Evolutionary conservation across 1,140 invertebrate genomes (phyloP), one percentile per base, ranked within the genome.

Genomic region (Tetramorium parvispinum): DNA sequence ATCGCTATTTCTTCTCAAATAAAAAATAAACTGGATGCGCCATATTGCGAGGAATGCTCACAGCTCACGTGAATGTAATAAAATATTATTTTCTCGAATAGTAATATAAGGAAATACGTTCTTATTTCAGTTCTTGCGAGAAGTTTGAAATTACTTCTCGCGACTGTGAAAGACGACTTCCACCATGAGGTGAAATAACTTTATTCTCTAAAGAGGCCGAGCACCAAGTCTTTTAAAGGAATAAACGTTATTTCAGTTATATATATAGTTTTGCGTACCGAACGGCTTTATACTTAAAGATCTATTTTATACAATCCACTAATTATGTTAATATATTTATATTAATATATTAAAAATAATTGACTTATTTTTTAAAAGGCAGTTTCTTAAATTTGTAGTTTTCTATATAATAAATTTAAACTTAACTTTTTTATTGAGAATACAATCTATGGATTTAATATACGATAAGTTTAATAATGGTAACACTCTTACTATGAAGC

Each of bases 91-190:
- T 73, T 57, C 79, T 73, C 21, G 13, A 73, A 59, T 70, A 82
- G 66, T 73, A 83, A 83, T 83, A 73, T 82, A 73, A 73, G 46
- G 2, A 59, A 82, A 59, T 46, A 59, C 32, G 24, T 73, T 83
- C 27, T 83, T 83, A 83, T 83, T 83, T 83, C 40, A 83, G 24
- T 73, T 83, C 53, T 32, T 21, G 66, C 24, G 40, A 73, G 68
- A 83, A 82, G 79, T 82, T 82, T 73, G 79, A 82, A 83, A 83
- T 83, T 83, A 83, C 53, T 83, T 83, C 27, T 63, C 40, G 46
- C 79, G 24, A n/a, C 53, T 82, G 66, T 82, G 53, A 73, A 71
- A 83, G 79, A 73, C 79, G 68, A 83, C 55, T 73, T 59, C 18
- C 40, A 40, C 27, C 24, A 55, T 82, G n/a, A 59, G 37, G 40